Evolutionary conservation across 2,113 vertebrate genomes (phyloP).

Genomic region (Oryctolagus cuniculus): mOryCun1.1 NC_091438.1:124928001-124928500

Average conservation of each 20-base stretch:
- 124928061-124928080: not conserved
- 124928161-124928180: slow-evolving; percentile 52
- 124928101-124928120: not conserved
- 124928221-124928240: not conserved
- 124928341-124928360: not conserved
- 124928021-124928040: too few relatives aligned
- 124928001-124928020: too few relatives aligned
- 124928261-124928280: not conserved
- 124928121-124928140: not conserved
- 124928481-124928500: too few relatives aligned
- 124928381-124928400: not conserved
- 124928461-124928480: not conserved
- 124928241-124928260: not conserved
- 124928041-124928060: too few relatives aligned
- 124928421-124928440: not conserved
- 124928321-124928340: not conserved
- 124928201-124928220: not conserved
- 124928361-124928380: not conserved
- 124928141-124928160: not conserved
- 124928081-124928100: not conserved
- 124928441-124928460: not conserved
- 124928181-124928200: slow-evolving; percentile 21
- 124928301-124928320: not conserved
- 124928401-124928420: not conserved
- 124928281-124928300: not conserved